Evolutionary conservation across 2,888 invertebrate genomes (phyloP).

Genomic region (Leistus spinibarbis): DNA sequence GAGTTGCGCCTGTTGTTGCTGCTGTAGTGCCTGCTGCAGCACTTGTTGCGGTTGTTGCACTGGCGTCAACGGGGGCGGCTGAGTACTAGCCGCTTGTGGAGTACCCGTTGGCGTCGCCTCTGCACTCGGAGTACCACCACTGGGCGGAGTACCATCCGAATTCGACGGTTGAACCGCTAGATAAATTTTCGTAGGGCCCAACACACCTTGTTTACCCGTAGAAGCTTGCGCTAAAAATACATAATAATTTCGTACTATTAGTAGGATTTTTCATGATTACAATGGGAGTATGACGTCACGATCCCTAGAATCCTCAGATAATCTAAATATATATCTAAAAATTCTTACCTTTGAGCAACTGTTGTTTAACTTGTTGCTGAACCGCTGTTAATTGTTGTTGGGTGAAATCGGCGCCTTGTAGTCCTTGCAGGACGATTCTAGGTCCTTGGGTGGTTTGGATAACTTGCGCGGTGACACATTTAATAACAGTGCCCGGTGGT

Average conservation of each 20-base stretch:
- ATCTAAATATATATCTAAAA: not conserved
- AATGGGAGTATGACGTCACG: no score
- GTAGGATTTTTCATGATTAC: no score
- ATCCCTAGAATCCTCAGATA: no score
- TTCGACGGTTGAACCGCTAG: conserved; percentile 80
- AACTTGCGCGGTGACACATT: conserved; percentile 86
- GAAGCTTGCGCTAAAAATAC: conserved; percentile 91
- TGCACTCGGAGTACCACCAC: conserved; percentile 47
- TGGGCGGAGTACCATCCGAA: conserved; percentile 50
- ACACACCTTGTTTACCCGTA: conserved; percentile 81
- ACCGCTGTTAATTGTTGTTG: conserved; percentile 81
- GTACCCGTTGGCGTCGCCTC: conserved; percentile 23
- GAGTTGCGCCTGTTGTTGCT: not conserved
- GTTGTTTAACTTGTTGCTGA: conserved; percentile 89
- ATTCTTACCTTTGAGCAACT: conserved; percentile 76
- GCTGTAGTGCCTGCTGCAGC: not conserved
- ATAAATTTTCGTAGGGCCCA: conserved; percentile 86
- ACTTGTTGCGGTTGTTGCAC: conserved; percentile 52
- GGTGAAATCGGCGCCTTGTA: conserved; percentile 82
- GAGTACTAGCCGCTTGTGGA: conserved; percentile 46
- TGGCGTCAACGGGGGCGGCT: conserved; percentile 62
- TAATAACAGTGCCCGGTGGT: conserved; percentile 84
- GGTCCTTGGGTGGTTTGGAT: conserved; percentile 86
- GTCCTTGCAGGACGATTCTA: conserved; percentile 82
- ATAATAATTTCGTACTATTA: no score